These are phyloP conservation scores for Myotis pilosus DNA, from an alignment of 2,797 vertebrate species.

Conservation along the genomic window DNA sequence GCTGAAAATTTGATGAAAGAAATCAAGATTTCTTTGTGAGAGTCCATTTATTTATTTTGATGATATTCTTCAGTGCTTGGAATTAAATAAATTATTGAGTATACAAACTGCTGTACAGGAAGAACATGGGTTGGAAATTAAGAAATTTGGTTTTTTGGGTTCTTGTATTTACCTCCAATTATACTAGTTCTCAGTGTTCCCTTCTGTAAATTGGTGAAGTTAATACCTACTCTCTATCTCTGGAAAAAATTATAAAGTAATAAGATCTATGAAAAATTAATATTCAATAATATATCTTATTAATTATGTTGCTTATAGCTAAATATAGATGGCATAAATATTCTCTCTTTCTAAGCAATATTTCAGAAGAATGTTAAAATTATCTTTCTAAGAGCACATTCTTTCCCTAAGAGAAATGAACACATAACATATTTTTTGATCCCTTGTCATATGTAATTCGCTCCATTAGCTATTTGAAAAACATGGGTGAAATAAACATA, in stretches of 20 bases:
- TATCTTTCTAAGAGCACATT: background rate
- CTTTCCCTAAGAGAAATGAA: background rate
- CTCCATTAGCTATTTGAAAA: background rate
- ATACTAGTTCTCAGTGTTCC: background rate
- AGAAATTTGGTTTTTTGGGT: background rate
- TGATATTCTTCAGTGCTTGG: background rate
- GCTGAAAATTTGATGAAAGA: background rate
- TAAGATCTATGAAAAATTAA: background rate
- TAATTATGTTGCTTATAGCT: background rate
- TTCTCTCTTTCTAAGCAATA: background rate
- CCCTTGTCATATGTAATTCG: background rate
- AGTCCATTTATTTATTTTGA: background rate
- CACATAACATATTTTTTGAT: background rate
- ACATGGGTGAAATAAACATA: background rate
- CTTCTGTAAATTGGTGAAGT: background rate
- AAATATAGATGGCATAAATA: background rate
- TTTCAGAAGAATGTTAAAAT: slow-evolving; percentile 29
- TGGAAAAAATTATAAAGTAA: background rate
- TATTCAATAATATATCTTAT: background rate
- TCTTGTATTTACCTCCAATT: background rate
- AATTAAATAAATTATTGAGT: background rate
- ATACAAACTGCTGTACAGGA: background rate
- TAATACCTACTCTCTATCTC: background rate
- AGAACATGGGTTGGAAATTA: background rate
- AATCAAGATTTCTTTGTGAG: background rate